Evolutionary conservation across 2,113 vertebrate species (phyloP), one percentile per base, ranked within the genome.

Genomic region (Malaclemys terrapin): DNA sequence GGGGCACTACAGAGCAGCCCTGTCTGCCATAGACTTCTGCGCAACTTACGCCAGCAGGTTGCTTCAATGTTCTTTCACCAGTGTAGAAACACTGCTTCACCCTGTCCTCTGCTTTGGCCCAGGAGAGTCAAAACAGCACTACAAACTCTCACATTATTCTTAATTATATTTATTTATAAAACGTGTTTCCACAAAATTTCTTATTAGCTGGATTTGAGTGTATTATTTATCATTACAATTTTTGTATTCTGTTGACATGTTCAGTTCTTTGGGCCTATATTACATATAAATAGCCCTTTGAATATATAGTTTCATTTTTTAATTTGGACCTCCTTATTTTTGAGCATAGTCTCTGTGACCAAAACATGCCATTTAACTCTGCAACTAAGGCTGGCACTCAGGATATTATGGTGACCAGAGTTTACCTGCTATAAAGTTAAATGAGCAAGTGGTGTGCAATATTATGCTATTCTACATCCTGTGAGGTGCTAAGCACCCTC

Each of bases 251-350:
- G 35, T 86, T 0, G 24, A 27, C 2, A 81, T 69, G 69, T 53
- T 88, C 49, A 82, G 56, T 2, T 1, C 8, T 90, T 87, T 57
- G 76, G 90, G 13, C 38, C 0, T 0, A 31, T 17, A 3, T 54
- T 45, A 84, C 47, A 92, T 54, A n/a, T 38, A 91, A 89, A 91
- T 27, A 53, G 57, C 25, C 8, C 22, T 93, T 94, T 88, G 14
- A n/a, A 47, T n/a, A n/a, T 8, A 53, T 5, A 5, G 88, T 93
- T 93, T 84, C 5, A 78, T 91, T 88, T 92, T 89, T 80, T 65
- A 13, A 90, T 10, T 78, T 94, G 78, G 80, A 6, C 0, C 17
- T 1, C 0, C 45, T 78, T 76, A 13, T 10, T 54, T 79, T 88
- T 84, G 45, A 94, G 29, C 20, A 2, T 12, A 57, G 53, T 10